Percentiles rank a stretch among this genome's conserved stretches.
Evolutionary conservation across 2,797 vertebrate species (phyloP).

Genomic region (Ibycter americanus): DNA sequence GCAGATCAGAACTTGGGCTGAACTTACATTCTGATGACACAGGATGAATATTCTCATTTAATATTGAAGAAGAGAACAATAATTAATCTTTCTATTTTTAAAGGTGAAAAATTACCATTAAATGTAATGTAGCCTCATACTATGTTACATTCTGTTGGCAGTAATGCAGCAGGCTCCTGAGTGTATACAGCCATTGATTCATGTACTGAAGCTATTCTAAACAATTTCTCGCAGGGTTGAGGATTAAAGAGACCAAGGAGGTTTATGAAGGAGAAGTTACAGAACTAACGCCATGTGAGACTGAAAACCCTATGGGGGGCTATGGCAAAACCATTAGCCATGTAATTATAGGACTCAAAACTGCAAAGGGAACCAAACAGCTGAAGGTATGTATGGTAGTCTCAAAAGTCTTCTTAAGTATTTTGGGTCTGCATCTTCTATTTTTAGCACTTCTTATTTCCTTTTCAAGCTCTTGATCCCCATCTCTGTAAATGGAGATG

Average conservation of each 20-base stretch:
- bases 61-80: neutral
- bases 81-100: neutral
- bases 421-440: neutral
- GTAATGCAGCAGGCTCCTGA: neutral
- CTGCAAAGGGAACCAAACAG: constrained; percentile 97
- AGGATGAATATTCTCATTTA: neutral
- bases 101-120: neutral
- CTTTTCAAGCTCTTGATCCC: neutral
- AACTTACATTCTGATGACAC: neutral
- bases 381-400: constrained; percentile 84
- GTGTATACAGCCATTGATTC: neutral
- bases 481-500: neutral
- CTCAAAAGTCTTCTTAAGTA: neutral
- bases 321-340: constrained; percentile 99
- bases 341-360: constrained; percentile 96
- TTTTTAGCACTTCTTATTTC: neutral
- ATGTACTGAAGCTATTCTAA: neutral
- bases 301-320: constrained; percentile 98
- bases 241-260: constrained; percentile 99
- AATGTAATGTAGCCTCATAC: neutral
- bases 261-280: constrained; percentile 99
- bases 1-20: neutral
- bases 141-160: neutral
- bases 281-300: constrained; percentile 96
- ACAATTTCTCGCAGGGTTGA: constrained; percentile 82